Conservation (phyloP, 2,113 vertebrate species). For the Phalacrocorax aristotelis region DNA sequence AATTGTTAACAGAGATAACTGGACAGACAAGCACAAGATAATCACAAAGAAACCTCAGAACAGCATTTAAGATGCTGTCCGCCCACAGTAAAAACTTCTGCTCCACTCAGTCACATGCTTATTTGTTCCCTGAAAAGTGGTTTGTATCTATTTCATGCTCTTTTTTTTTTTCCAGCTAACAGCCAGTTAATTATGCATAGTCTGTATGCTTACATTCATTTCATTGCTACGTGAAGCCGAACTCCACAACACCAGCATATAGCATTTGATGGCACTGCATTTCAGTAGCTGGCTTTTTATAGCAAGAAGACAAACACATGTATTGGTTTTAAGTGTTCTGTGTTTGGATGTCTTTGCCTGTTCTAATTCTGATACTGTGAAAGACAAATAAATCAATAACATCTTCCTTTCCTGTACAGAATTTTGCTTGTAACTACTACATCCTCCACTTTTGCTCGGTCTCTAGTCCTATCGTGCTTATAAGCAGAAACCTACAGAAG, state of each 20-base stretch:
- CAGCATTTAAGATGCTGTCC: background rate
- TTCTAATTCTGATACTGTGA: background rate
- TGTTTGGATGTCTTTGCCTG: background rate
- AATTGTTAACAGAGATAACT: background rate
- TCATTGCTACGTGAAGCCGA: background rate
- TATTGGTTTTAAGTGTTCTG: background rate
- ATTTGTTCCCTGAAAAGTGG: background rate
- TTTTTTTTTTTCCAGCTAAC: background rate
- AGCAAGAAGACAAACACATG: background rate
- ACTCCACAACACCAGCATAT: background rate
- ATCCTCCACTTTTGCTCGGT: background rate
- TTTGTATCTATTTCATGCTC: background rate
- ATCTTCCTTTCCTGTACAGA: background rate
- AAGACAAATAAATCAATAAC: background rate
- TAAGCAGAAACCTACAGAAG: background rate
- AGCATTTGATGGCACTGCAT: background rate
- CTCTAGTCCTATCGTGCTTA: fast-evolving
- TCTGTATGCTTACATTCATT: background rate
- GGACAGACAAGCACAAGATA: background rate
- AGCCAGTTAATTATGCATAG: background rate
- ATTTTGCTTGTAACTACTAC: background rate
- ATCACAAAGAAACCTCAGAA: background rate
- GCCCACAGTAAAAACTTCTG: background rate
- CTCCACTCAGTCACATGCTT: background rate
- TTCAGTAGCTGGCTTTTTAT: background rate